phyloP scores from a whole-genome alignment of 2,113 vertebrate species.

The Ailuropoda melanoleuca region DNA sequence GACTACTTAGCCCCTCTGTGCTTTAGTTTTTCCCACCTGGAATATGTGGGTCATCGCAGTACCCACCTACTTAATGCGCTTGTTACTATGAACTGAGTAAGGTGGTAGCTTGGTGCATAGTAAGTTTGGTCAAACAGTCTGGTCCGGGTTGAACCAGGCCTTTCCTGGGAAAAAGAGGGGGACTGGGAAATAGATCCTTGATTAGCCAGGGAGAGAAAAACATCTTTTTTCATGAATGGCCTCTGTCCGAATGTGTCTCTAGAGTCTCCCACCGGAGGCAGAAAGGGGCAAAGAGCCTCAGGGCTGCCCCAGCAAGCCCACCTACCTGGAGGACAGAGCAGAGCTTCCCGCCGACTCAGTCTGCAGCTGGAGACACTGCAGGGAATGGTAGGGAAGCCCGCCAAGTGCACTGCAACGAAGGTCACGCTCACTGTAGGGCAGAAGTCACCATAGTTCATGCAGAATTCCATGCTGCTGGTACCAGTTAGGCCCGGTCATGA shows the following conservation, averaged over 20 bases:
- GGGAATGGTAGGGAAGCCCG: background rate
- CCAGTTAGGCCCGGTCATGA: background rate
- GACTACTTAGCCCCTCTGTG: background rate
- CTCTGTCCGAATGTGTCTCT: background rate
- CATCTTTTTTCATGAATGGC: background rate
- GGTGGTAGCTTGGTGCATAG: background rate
- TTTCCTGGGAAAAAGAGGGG: background rate
- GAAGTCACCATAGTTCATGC: fast-evolving
- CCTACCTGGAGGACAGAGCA: background rate
- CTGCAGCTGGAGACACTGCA: background rate
- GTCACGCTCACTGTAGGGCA: background rate
- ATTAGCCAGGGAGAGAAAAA: background rate
- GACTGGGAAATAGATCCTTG: background rate
- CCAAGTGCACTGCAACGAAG: background rate
- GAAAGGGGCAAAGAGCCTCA: background rate
- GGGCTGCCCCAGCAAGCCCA: too few relatives aligned
- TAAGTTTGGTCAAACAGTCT: too few relatives aligned
- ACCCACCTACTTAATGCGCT: too few relatives aligned
- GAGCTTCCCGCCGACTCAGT: fast-evolving
- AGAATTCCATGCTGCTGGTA: background rate
- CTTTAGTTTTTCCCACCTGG: background rate
- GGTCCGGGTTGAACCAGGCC: background rate
- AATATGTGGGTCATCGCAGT: background rate
- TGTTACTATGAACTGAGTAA: background rate
- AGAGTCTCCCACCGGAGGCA: background rate